phyloP scores from a whole-genome alignment of 2,888 invertebrate species.

The Tipula confusa region DNA sequence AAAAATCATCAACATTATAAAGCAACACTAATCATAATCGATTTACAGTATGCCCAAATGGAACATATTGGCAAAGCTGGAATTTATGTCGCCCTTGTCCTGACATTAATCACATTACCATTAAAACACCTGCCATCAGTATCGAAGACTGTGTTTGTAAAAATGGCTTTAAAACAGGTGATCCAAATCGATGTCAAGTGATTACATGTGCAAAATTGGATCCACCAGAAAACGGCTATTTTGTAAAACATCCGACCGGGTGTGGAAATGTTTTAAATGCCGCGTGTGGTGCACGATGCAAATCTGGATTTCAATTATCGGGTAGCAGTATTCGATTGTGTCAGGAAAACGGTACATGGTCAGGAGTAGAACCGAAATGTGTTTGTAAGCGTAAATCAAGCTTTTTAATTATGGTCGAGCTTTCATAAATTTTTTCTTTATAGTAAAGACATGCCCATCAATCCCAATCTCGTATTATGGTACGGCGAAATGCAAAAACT shows the following conservation, averaged over 20 bases:
- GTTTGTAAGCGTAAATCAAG: conserved; percentile 52
- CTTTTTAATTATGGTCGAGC: conserved; percentile 15
- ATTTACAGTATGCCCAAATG: conserved; percentile 58
- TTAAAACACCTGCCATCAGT: conserved; percentile 54
- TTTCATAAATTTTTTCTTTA: conserved; percentile 37
- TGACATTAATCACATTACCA: conserved; percentile 59
- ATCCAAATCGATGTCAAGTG: conserved; percentile 55
- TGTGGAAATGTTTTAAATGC: conserved; percentile 64
- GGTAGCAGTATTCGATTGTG: conserved; percentile 60
- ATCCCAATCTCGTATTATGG: conserved; percentile 56
- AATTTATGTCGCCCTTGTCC: conserved; percentile 56
- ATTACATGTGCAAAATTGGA: conserved; percentile 56
- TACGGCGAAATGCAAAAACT: conserved; percentile 53
- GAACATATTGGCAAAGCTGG: conserved; percentile 60
- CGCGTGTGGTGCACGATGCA: conserved; percentile 65
- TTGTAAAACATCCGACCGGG: conserved; percentile 55
- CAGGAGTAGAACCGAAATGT: conserved; percentile 59
- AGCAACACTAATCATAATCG: background rate
- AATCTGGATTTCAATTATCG: conserved; percentile 57
- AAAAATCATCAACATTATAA: background rate
- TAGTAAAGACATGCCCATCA: conserved; percentile 61
- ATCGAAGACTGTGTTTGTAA: conserved; percentile 59
- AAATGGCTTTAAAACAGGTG: conserved; percentile 54
- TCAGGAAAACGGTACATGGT: conserved; percentile 61
- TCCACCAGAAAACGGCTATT: conserved; percentile 62